A percentile compares a stretch with the other conserved stretches of the same genome.
Evolutionary conservation across 1,140 invertebrate genomes (phyloP).

Genomic region (Drosophila novamexicana): DNA sequence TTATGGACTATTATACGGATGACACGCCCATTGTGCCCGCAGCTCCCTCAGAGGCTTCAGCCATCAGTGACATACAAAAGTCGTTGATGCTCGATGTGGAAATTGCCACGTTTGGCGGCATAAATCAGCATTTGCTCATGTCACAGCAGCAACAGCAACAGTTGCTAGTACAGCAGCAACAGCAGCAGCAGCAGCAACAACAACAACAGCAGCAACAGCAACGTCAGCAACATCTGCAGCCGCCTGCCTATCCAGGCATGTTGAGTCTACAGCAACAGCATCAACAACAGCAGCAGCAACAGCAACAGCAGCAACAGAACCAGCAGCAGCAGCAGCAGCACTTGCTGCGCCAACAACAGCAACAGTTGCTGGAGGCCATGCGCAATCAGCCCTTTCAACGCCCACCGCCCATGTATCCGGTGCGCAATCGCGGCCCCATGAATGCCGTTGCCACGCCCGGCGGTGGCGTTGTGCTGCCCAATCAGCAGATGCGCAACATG

Average conservation of each 20-base stretch:
- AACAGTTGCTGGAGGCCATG: slow-evolving; percentile 61
- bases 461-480: slow-evolving; percentile 66
- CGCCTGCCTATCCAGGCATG: slow-evolving; percentile 75
- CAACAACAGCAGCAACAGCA: slow-evolving; percentile 84
- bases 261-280: slow-evolving; percentile 59
- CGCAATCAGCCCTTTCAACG: slow-evolving; percentile 77
- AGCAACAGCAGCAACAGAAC: slow-evolving; percentile 22
- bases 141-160: slow-evolving; percentile 78
- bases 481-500: slow-evolving; percentile 81
- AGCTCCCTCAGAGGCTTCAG: slow-evolving; percentile 86
- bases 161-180: slow-evolving; percentile 85
- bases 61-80: slow-evolving; percentile 95
- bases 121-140: slow-evolving; percentile 61
- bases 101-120: slow-evolving; percentile 87
- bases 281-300: slow-evolving; percentile 53
- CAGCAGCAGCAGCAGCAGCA: slow-evolving; percentile 15
- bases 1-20: slow-evolving; percentile 91
- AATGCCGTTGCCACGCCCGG: slow-evolving; percentile 76
- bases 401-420: slow-evolving; percentile 78
- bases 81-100: slow-evolving; percentile 93
- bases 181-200: slow-evolving; percentile 84
- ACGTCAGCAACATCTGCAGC: slow-evolving; percentile 86
- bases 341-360: slow-evolving; percentile 43
- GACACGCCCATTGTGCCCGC: slow-evolving; percentile 84
- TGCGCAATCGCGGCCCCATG: slow-evolving; percentile 68